These are phyloP conservation scores for Tringa solitaria DNA, from an alignment of 2,113 vertebrate species.

Conservation along the genomic window DNA sequence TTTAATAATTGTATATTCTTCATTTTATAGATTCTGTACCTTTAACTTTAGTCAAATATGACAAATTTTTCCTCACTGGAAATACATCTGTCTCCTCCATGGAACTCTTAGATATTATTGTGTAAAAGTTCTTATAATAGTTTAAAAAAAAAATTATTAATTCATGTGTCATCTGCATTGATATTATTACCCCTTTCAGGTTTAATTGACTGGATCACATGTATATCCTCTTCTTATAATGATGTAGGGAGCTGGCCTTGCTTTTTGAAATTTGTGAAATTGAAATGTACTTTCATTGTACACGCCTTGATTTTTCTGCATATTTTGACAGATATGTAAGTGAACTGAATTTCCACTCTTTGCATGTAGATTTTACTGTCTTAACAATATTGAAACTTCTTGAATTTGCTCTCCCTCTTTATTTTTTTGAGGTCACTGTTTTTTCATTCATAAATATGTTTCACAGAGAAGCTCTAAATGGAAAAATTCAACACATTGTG, in stretches of 20 bases:
- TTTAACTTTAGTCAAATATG: neutral
- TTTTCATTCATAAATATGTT: neutral
- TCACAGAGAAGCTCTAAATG: neutral
- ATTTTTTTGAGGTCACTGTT: neutral
- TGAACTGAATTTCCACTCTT: neutral
- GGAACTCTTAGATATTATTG: neutral
- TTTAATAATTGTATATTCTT: neutral
- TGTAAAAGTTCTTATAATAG: neutral
- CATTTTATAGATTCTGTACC: neutral
- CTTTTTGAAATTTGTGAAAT: neutral
- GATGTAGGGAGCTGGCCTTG: neutral
- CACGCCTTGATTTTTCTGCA: neutral
- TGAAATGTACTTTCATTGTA: neutral
- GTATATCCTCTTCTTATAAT: neutral
- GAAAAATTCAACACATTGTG: neutral
- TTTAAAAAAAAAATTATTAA: neutral
- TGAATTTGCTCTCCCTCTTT: neutral
- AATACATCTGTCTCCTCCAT: neutral
- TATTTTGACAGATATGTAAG: neutral
- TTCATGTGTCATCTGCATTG: neutral
- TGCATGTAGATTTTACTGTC: neutral
- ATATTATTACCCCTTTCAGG: neutral
- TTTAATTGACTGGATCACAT: neutral
- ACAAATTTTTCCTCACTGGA: neutral
- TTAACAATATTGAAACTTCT: neutral